These are phyloP conservation scores for Apeira syringaria DNA, from an alignment of 2,888 invertebrate genomes.

Conservation along the genomic window DNA sequence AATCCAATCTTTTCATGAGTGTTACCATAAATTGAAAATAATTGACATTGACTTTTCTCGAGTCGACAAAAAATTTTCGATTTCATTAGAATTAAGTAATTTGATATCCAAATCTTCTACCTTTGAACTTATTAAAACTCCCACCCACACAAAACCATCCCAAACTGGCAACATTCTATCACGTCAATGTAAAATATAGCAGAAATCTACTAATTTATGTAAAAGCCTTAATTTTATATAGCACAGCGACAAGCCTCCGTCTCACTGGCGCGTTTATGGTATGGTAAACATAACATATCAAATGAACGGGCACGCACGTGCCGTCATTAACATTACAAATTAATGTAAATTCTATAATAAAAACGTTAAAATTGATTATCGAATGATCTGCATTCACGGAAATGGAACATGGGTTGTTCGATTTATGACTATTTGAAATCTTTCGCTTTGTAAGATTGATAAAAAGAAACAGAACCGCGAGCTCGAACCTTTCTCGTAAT, in stretches of 20 bases:
- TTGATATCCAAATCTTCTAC: too few relatives aligned
- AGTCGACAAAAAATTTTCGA: too few relatives aligned
- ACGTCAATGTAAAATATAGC: slow-evolving; percentile 28
- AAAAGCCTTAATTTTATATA: slow-evolving; percentile 14
- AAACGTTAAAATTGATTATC: slow-evolving; percentile 23
- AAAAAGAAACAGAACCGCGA: too few relatives aligned
- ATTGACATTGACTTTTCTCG: too few relatives aligned
- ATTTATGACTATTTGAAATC: too few relatives aligned
- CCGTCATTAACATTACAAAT: slow-evolving; percentile 32
- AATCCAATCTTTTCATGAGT: too few relatives aligned
- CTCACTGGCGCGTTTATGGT: slow-evolving; percentile 28
- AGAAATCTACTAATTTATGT: slow-evolving; percentile 32
- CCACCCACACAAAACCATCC: slow-evolving; percentile 3
- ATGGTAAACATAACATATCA: slow-evolving; percentile 8
- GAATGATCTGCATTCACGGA: slow-evolving; percentile 3
- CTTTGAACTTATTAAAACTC: too few relatives aligned
- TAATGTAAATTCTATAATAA: slow-evolving; percentile 31
- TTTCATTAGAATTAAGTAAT: too few relatives aligned
- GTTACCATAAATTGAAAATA: too few relatives aligned
- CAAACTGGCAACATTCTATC: slow-evolving; percentile 19
- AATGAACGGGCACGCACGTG: slow-evolving; percentile 25
- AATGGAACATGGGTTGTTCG: too few relatives aligned
- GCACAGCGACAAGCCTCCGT: slow-evolving; percentile 5
- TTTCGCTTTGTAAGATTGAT: too few relatives aligned
- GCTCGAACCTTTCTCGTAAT: too few relatives aligned